Percentiles rank a stretch among this genome's conserved stretches.
Evolutionary conservation across 1,140 invertebrate genomes (phyloP).

Genomic region (Achatina immaculata): DNA sequence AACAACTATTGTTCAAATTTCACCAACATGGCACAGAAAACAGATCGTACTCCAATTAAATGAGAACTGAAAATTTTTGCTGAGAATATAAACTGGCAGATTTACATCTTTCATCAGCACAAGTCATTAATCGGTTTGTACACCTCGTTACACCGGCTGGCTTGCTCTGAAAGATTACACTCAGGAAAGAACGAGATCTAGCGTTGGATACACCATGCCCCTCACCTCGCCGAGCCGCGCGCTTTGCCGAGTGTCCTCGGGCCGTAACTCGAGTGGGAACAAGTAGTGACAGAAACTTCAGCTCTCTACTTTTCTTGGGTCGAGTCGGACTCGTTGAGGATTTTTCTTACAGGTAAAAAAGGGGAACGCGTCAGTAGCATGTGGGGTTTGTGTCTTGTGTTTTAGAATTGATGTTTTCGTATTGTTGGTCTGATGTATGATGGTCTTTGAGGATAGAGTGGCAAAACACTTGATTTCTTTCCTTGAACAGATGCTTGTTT

Average conservation of each 20-base stretch:
- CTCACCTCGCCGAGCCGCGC: background rate
- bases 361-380: too few relatives aligned
- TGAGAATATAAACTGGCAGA: too few relatives aligned
- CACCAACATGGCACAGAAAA: background rate
- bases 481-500: too few relatives aligned
- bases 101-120: background rate
- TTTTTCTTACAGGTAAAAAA: too few relatives aligned
- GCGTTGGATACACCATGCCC: background rate
- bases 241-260: background rate
- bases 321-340: background rate
- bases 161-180: background rate
- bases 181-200: background rate
- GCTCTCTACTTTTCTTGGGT: background rate
- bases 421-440: too few relatives aligned
- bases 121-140: slow-evolving; percentile 12
- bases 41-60: background rate
- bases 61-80: background rate
- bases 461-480: too few relatives aligned
- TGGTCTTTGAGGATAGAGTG: too few relatives aligned
- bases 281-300: background rate
- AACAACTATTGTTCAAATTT: background rate
- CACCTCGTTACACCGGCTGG: background rate
- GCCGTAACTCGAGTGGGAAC: slow-evolving; percentile 5
- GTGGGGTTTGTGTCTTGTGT: too few relatives aligned
- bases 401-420: too few relatives aligned